phyloP scores from a whole-genome alignment of 1,140 invertebrate genomes.

The Cotesia vestalis region DNA sequence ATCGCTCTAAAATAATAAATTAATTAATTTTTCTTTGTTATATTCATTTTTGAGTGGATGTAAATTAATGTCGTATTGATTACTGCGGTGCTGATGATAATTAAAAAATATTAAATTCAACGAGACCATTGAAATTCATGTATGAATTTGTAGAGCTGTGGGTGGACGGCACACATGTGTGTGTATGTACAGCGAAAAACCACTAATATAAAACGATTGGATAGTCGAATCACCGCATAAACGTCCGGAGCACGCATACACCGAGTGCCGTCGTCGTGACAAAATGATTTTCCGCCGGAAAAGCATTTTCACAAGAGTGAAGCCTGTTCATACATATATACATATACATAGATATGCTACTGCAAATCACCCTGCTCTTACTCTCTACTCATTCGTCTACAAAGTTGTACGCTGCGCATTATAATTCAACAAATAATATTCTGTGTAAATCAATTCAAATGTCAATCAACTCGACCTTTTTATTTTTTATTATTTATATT shows the following conservation, averaged over 20 bases:
- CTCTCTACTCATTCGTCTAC: neutral
- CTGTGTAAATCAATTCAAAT: conserved; percentile 51
- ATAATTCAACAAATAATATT: conserved; percentile 64
- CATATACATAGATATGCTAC: neutral
- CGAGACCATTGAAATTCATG: too few relatives aligned
- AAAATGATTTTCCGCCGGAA: conserved; percentile 50
- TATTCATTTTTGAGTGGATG: too few relatives aligned
- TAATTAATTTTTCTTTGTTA: neutral
- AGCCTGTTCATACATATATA: conserved; percentile 1
- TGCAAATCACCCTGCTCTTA: neutral
- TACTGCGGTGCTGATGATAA: too few relatives aligned
- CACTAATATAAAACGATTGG: conserved; percentile 16
- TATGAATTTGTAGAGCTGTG: too few relatives aligned
- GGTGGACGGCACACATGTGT: too few relatives aligned
- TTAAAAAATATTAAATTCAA: too few relatives aligned
- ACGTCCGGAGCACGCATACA: neutral
- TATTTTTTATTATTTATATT: neutral
- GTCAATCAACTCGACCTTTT: conserved; percentile 61
- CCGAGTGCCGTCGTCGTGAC: conserved; percentile 39
- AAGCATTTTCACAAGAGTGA: conserved; percentile 42
- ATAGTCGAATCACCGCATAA: conserved; percentile 23
- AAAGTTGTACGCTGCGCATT: conserved; percentile 44
- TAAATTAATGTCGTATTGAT: too few relatives aligned
- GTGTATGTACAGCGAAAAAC: neutral
- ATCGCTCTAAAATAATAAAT: conserved; percentile 1